Evolutionary conservation across 1,140 invertebrate species (phyloP).

Genomic region (Drosophila neocordata): DNA sequence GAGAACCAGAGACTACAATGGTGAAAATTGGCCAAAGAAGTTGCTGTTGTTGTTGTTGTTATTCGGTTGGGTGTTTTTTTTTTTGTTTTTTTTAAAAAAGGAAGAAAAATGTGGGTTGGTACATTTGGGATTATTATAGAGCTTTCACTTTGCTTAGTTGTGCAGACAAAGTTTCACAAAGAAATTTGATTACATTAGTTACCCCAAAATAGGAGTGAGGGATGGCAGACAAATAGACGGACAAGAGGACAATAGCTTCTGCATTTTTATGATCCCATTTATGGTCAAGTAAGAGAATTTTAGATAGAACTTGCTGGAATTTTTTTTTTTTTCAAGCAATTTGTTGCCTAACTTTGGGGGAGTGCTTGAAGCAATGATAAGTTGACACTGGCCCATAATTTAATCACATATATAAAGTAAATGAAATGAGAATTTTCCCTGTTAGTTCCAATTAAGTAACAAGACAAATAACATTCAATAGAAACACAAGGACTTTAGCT

Average conservation of each 20-base stretch:
- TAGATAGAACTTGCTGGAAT: not conserved
- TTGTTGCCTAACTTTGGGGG: not conserved
- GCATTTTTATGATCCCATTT: constrained; percentile 16
- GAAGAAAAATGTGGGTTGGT: constrained; percentile 47
- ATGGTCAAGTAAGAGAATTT: constrained; percentile 5
- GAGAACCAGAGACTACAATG: constrained; percentile 28
- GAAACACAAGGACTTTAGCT: too few species aligned
- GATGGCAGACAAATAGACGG: not conserved
- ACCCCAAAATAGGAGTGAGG: not conserved
- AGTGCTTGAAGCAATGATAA: not conserved
- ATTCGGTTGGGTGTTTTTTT: not conserved
- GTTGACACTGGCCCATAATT: not conserved
- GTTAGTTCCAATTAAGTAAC: too few species aligned
- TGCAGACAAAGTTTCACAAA: constrained; percentile 59
- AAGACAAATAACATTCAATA: too few species aligned
- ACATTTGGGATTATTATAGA: constrained; percentile 46
- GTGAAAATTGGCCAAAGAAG: constrained; percentile 43
- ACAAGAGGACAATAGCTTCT: not conserved
- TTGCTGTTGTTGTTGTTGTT: not conserved
- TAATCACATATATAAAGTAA: not conserved
- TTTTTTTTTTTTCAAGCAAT: not conserved
- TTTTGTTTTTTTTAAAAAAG: not conserved
- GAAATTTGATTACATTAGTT: constrained; percentile 71
- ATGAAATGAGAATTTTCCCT: too few species aligned
- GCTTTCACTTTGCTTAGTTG: constrained; percentile 53